Conservation (phyloP, 1,140 invertebrate species). For the Bombus huntii region DNA sequence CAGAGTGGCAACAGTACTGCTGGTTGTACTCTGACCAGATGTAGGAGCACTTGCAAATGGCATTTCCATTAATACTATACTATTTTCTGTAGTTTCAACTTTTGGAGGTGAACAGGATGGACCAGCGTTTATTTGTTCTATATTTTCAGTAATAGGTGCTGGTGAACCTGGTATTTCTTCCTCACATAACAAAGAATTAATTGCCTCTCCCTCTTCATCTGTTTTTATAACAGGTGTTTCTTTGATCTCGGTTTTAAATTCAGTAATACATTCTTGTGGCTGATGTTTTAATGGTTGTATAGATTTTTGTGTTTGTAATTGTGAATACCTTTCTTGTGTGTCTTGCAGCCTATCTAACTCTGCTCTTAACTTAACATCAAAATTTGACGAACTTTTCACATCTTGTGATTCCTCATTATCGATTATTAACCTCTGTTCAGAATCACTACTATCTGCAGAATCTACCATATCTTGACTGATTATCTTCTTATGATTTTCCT, state of each 20-base stretch:
- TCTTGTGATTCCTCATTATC: conserved; percentile 78
- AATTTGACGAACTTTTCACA: conserved; percentile 65
- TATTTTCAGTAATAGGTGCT: conserved; percentile 84
- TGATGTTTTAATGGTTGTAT: conserved; percentile 41
- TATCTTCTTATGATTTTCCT: conserved; percentile 77
- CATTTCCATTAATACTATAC: conserved; percentile 83
- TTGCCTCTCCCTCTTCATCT: conserved; percentile 82
- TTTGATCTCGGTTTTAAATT: conserved; percentile 41
- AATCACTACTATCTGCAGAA: conserved; percentile 88
- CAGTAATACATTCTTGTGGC: conserved; percentile 47
- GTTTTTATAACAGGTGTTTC: conserved; percentile 47
- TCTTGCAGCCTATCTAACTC: conserved; percentile 58
- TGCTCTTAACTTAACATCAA: conserved; percentile 70
- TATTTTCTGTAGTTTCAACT: conserved; percentile 75
- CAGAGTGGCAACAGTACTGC: conserved; percentile 66
- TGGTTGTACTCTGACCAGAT: conserved; percentile 76
- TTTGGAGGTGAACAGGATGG: conserved; percentile 68
- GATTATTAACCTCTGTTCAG: conserved; percentile 87
- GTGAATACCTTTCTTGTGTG: conserved; percentile 49
- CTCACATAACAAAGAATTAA: conserved; percentile 90
- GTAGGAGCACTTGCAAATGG: conserved; percentile 86
- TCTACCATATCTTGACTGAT: conserved; percentile 82
- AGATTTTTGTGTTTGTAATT: conserved; percentile 37
- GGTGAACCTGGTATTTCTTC: conserved; percentile 94
- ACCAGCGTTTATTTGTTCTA: conserved; percentile 68